Evolutionary conservation across 2,113 vertebrate species (phyloP), one percentile per base, ranked within the genome.

Genomic region (Plestiodon gilberti): DNA sequence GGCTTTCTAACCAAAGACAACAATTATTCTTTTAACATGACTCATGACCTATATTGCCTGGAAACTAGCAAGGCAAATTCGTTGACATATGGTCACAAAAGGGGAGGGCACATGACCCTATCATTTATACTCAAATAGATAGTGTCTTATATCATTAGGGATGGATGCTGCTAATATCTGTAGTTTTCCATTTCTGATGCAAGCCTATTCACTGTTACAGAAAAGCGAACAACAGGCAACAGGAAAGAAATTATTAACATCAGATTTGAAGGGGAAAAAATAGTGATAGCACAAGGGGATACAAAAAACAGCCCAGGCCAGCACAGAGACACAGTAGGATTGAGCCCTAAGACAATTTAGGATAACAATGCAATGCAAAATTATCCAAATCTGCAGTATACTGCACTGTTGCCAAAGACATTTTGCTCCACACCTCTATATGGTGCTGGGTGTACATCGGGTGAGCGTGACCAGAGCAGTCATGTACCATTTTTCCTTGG

Each of bases 21-120:
- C n/a, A 7, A 10, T 81, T 48, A 92, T 85, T 89, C 83, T 17
- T 0, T 0, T 48, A 5, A 1, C 20, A 48, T 84, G 69, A 13
- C 13, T 87, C 48, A 22, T 82, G 22, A 40, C 0, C 0, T n/a
- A 0, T 57, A 23, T 7, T 62, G 15, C 1, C 86, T 61, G 64
- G 13, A 38, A 84, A 70, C 3, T 71, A 40, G 4, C 78, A n/a
- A 55, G 57, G 20, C 1, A 84, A n/a, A 88, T 55, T 0, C 0
- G 0, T 64, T 80, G 88, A 18, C 38, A 78, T 64, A 13, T 55
- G 57, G 52, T 38, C 15, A 52, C 23, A n/a, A 83, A 73, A 61
- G 33, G 43, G 40, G 33, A 74, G 4, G 28, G 35, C 55, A 74
- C 8, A 73, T 11, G 9, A 83, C 17, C 9, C 48, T 28, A 73